These are phyloP conservation scores for Uloborus plumipes DNA, from an alignment of 2,888 invertebrate species.

Conservation along the genomic window DNA sequence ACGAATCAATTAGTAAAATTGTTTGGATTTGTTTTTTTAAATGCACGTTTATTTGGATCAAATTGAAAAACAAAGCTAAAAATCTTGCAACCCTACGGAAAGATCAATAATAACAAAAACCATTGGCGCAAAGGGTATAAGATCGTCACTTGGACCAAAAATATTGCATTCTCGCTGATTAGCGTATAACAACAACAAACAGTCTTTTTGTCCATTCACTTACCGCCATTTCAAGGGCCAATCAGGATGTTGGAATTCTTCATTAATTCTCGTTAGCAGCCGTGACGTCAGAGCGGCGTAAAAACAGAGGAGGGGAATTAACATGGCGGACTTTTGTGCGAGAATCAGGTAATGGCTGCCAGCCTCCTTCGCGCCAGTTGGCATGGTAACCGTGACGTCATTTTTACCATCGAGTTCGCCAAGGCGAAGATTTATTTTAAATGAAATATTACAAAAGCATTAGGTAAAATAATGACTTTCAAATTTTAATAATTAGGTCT, in stretches of 20 bases:
- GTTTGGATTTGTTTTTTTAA: too few relatives aligned
- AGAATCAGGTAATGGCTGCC: conserved; percentile 38
- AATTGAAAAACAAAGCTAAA: background rate
- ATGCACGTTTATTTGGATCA: too few relatives aligned
- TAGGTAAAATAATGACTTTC: too few relatives aligned
- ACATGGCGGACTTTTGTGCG: conserved; percentile 50
- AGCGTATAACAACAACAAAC: conserved; percentile 55
- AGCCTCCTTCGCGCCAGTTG: conserved; percentile 35
- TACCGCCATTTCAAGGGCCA: conserved; percentile 44
- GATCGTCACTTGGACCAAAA: conserved; percentile 5
- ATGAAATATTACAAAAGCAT: background rate
- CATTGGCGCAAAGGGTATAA: conserved; percentile 2
- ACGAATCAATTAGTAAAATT: too few relatives aligned
- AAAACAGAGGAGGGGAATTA: conserved; percentile 58
- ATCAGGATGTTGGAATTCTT: conserved; percentile 57
- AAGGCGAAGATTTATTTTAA: background rate
- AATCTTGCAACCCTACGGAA: conserved; percentile 14
- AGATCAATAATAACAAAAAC: conserved; percentile 32
- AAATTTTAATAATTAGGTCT: too few relatives aligned
- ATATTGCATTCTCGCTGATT: conserved; percentile 34
- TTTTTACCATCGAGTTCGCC: background rate
- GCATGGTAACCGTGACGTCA: conserved; percentile 46
- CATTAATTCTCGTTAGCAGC: conserved; percentile 61
- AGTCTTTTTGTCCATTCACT: conserved; percentile 55
- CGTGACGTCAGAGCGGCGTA: conserved; percentile 50